Evolutionary conservation across 2,797 vertebrate genomes (phyloP), one percentile per base, ranked within the genome.

Genomic region (Manis crassicaudata): DNA sequence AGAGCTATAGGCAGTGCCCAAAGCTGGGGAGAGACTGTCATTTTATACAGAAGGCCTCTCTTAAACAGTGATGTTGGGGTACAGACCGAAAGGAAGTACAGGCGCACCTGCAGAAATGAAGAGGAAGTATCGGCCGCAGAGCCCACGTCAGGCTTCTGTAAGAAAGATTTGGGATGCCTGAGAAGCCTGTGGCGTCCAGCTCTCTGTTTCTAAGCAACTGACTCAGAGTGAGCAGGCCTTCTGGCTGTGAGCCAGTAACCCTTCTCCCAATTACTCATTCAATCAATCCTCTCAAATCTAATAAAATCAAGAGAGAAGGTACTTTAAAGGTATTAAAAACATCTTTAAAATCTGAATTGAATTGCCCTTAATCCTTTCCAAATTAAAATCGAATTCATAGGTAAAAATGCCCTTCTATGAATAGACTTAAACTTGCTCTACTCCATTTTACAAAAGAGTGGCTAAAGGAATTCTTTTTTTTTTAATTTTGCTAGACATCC

Each of bases 351-450:
- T 80, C 32, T 50, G 25, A 67, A 84, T 79, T n/a, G 88, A 88
- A 68, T 68, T 92, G 75, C 7, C 35, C 80, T 85, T 35, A 68
- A 77, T 58, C 68, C 25, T 89, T 92, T 43, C 27, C 50, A 84
- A 91, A 80, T 88, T 60, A 88, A 91, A 88, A 88, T 65, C 58
- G 58, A 75, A 54, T 32, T 84, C 83, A 91, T 25, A 43, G 43
- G 5, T 79, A 88, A 91, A 46, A 73, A 80, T 37, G 58, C 46
- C 50, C 72, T 80, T 54, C 29, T 62, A 14, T 25, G 76, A 83
- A 81, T 13, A 87, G 37, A 73, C 21, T n/a, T 6, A 58, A 72
- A 79, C 3, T 77, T 79, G 27, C 37, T 17, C 50, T 62, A 17
- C 11, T 56, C n/a, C 83, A 13, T 58, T 65, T 76, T 52, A 32